Percentiles rank a stretch among this genome's conserved stretches.
Conservation (phyloP, 92 coral and sea anemone genomes). For the Palythoa caribaeorum region DNA sequence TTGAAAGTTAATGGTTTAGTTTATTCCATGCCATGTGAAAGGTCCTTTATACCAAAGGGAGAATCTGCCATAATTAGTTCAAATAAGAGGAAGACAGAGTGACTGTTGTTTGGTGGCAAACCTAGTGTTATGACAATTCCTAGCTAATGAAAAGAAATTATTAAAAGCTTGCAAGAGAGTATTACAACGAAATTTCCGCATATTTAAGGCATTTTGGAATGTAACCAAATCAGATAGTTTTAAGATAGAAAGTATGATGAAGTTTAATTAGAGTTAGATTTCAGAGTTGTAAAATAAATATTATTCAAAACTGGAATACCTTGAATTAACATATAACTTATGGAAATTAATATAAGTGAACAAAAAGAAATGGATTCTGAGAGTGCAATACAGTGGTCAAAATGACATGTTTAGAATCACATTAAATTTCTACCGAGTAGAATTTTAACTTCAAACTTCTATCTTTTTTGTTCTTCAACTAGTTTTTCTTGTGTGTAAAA, state of each 20-base stretch:
- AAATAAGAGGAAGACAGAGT: conserved; percentile 23
- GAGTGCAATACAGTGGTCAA: neutral
- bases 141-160: conserved; percentile 23
- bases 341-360: neutral
- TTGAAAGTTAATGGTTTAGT: conserved; percentile 19
- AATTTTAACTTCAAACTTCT: neutral
- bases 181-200: neutral
- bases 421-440: neutral
- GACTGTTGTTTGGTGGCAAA: conserved; percentile 27
- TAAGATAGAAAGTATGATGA: neutral
- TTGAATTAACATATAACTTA: neutral
- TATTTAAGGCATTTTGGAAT: conserved; percentile 18
- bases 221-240: conserved; percentile 13
- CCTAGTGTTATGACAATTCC: conserved; percentile 26
- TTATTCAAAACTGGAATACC: neutral
- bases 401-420: neutral
- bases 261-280: conserved; percentile 1
- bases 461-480: conserved; percentile 2
- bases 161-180: conserved; percentile 17
- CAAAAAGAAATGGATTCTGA: neutral
- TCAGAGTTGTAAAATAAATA: neutral
- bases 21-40: conserved; percentile 23
- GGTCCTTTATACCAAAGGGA: conserved; percentile 25
- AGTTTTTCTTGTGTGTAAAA: neutral
- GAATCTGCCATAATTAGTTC: conserved; percentile 25